Evolutionary conservation across 2,113 vertebrate genomes (phyloP), one percentile per base, ranked within the genome.

Genomic region (Pantherophis guttatus): DNA sequence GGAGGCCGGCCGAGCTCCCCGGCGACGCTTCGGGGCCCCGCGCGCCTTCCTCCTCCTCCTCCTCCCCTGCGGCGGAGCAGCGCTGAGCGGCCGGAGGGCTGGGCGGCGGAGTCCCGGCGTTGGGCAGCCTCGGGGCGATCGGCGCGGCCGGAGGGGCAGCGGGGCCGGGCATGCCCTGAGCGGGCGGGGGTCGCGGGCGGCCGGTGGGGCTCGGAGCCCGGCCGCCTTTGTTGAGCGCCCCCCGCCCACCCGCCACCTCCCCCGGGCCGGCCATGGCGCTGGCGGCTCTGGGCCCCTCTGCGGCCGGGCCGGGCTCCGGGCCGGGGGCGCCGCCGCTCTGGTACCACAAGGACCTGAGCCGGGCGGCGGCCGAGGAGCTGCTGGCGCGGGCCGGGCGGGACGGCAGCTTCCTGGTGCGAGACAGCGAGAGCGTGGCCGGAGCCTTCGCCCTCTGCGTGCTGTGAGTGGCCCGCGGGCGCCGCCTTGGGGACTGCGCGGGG

Each of bases 331-430:
- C 97, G 88, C 98, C 98, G 91, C 97, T 98, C 94, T 99, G 99
- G 99, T 99, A 99, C 97, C 99, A 99, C 98, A 98, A 98, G 91
- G 99, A 99, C 96, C 97, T 99, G 96, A 99, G 99, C 97, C 98
- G 99, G 55, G 99, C 98, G 0, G 98, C 98, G 15, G 99, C 99
- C 91, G 99, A 99, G 97, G 99, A 99, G 96, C 96, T 98, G 94
- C 97, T 99, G 94, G 99, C 98, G 87, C 97, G 98, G 55, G 98
- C 99, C 44, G 99, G 98, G 87, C 97, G 98, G 57, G 99, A 99
- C 95, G 99, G 99, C 94, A 99, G 99, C 97, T 99, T 99, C 98
- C 98, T 99, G 97, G 99, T 99, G 95, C 98, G 99, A 96, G 99
- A 99, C 97, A 99, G 98, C 94, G 99, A 99, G 97, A 99, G 98